A percentile compares a stretch with the other conserved stretches of the same genome.
phyloP scores from a whole-genome alignment of 2,113 vertebrate species.

The Seriola rivoliana region DNA sequence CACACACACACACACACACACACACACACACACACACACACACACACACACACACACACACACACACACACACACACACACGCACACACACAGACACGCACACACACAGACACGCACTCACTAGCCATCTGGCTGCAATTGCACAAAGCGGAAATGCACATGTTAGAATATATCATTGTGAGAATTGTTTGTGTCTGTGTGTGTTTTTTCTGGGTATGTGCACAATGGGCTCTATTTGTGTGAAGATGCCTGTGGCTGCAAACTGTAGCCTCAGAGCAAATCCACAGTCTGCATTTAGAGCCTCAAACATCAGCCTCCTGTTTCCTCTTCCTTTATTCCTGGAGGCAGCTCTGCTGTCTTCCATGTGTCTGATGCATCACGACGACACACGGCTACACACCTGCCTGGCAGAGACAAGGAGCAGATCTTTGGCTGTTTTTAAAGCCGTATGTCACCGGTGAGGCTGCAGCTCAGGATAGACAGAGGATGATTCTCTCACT shows the following conservation, averaged over 20 bases:
- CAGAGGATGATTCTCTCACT: slow-evolving; percentile 20
- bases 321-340: slow-evolving; percentile 47
- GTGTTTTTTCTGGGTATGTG: slow-evolving; percentile 47
- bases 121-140: slow-evolving; percentile 66
- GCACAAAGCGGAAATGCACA: slow-evolving; percentile 57
- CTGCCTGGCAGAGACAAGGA: not conserved
- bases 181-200: slow-evolving; percentile 55
- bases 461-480: slow-evolving; percentile 11
- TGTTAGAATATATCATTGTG: slow-evolving; percentile 50
- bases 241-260: slow-evolving; percentile 71
- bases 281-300: slow-evolving; percentile 67
- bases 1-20: not conserved
- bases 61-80: not conserved
- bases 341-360: slow-evolving; percentile 21
- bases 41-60: slow-evolving; percentile 13
- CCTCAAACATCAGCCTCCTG: slow-evolving; percentile 43
- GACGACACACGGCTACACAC: not conserved
- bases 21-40: not conserved
- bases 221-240: slow-evolving; percentile 68
- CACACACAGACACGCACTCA: slow-evolving; percentile 6
- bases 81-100: not conserved
- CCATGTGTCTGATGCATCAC: slow-evolving; percentile 14
- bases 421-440: not conserved
- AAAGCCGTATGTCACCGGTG: not conserved
- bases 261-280: slow-evolving; percentile 47